Evolutionary conservation across 2,888 invertebrate genomes (phyloP).

Genomic region (Quadroppia sp.): DNA sequence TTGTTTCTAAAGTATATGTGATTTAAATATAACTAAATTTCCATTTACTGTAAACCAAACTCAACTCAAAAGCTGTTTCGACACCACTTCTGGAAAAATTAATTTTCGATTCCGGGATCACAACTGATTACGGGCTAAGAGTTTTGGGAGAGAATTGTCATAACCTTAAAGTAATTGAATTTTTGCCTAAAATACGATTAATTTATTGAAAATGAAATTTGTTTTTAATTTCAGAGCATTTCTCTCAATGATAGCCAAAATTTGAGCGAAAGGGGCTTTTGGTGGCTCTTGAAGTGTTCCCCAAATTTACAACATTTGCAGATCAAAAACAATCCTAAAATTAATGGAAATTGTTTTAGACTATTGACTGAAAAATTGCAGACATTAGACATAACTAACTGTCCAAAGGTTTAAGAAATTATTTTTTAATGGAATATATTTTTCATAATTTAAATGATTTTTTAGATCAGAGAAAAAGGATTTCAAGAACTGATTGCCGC

Average conservation of each 20-base stretch:
- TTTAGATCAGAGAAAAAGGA: constrained; percentile 26
- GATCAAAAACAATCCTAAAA: not conserved
- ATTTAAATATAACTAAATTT: not conserved
- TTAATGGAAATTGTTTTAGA: constrained; percentile 31
- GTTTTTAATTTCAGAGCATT: not conserved
- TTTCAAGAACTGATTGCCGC: not conserved
- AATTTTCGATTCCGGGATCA: not conserved
- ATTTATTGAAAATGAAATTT: not conserved
- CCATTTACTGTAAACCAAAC: not conserved
- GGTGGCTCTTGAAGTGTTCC: constrained; percentile 21
- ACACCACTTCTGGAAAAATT: constrained; percentile 9
- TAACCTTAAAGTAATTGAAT: constrained; percentile 1
- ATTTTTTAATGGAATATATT: too few species aligned
- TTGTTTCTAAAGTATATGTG: not conserved
- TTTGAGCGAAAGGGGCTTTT: constrained; percentile 8
- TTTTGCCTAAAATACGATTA: not conserved
- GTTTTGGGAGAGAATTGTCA: constrained; percentile 15
- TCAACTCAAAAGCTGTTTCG: constrained; percentile 9
- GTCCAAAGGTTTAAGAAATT: constrained; percentile 4
- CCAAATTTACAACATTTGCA: not conserved
- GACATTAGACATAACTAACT: constrained; percentile 18
- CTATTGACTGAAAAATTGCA: not conserved
- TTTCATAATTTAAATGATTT: too few species aligned
- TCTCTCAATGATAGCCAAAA: not conserved
- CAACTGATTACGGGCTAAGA: constrained; percentile 21